Evolutionary conservation across 30 jellyfish, hydroid and myxozoan genomes (phyloP).

Genomic region (Sanderia malayensis): DNA sequence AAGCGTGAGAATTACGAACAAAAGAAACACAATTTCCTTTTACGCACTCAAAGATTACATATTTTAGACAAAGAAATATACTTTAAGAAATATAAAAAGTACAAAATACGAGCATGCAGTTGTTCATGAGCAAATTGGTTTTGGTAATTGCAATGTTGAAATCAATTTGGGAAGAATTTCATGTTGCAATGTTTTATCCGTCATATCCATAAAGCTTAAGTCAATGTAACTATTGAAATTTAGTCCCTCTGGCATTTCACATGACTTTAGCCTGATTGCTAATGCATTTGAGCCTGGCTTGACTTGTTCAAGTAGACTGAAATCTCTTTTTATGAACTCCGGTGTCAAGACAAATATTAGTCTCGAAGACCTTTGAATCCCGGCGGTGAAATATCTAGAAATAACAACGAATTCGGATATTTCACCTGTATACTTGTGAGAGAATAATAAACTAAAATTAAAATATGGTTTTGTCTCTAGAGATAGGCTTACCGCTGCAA

Average conservation of each 20-base stretch:
- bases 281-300: neutral
- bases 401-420: neutral
- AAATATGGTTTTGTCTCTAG: too few relatives aligned
- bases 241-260: slow-evolving; percentile 30
- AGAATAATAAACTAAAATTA: too few relatives aligned
- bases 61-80: too few relatives aligned
- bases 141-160: slow-evolving; percentile 46
- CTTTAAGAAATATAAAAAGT: too few relatives aligned
- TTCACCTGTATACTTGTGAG: too few relatives aligned
- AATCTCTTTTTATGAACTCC: slow-evolving; percentile 23
- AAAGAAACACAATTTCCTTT: too few relatives aligned
- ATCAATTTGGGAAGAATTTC: slow-evolving; percentile 35
- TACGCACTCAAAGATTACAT: too few relatives aligned
- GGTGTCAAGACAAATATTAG: slow-evolving; percentile 36
- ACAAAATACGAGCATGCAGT: too few relatives aligned
- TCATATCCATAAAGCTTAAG: slow-evolving; percentile 39
- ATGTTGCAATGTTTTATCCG: slow-evolving; percentile 33
- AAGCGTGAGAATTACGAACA: too few relatives aligned
- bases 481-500: slow-evolving; percentile 24
- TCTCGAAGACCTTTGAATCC: slow-evolving; percentile 8
- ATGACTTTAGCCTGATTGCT: slow-evolving; percentile 6
- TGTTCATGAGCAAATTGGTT: slow-evolving; percentile 39
- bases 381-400: slow-evolving; percentile 1
- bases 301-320: slow-evolving; percentile 1
- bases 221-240: slow-evolving; percentile 32